These are phyloP conservation scores for Busseola fusca DNA, from an alignment of 2,888 invertebrate species.

Conservation along the genomic window DNA sequence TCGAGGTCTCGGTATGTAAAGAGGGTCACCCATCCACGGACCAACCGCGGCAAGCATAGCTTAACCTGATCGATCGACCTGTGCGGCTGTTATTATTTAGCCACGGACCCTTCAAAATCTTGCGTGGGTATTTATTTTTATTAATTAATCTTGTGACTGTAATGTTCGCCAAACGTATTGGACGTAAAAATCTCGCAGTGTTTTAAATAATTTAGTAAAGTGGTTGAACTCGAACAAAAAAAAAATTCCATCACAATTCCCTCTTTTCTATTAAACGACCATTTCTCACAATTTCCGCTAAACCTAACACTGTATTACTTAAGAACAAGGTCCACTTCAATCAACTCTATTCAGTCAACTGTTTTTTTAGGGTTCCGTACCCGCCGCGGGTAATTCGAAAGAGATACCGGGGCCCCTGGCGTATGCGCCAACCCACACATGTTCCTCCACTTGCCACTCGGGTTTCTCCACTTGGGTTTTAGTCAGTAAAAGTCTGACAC, in stretches of 20 bases:
- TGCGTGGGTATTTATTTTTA: background rate
- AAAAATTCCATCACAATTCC: no score
- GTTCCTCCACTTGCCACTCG: no score
- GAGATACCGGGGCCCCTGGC: no score
- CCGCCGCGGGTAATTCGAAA: no score
- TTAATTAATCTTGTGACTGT: background rate
- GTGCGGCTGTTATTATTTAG: no score
- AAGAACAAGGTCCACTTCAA: conserved; percentile 9
- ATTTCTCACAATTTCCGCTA: background rate
- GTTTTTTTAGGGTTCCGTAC: conserved; percentile 19
- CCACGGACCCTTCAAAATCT: background rate
- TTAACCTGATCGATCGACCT: no score
- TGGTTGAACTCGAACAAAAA: background rate
- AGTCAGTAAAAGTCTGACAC: no score
- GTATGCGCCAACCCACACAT: no score
- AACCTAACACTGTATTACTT: background rate
- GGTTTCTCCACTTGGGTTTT: no score
- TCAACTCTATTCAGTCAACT: background rate
- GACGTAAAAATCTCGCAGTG: background rate
- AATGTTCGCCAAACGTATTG: background rate
- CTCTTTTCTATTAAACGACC: background rate
- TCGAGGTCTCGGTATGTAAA: no score
- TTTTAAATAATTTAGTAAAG: background rate
- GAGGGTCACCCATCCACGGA: no score
- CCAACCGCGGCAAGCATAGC: no score